A percentile compares a stretch with the other conserved stretches of the same genome.
These are phyloP conservation scores for Arctia plantaginis DNA, from an alignment of 2,888 invertebrate species.

Conservation along the genomic window DNA sequence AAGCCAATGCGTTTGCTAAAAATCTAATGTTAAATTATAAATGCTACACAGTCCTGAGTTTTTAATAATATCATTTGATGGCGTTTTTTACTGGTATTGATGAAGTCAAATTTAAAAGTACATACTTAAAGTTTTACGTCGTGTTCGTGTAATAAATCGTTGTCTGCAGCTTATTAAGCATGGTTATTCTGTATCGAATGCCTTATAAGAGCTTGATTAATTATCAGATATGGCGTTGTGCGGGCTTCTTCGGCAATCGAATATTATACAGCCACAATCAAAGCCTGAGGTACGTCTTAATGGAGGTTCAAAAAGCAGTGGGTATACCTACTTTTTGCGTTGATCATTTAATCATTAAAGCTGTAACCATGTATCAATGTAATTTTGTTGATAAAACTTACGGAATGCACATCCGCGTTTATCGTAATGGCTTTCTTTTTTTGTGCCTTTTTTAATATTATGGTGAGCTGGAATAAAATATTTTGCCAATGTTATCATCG, in stretches of 20 bases:
- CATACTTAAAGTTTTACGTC: constrained; percentile 37
- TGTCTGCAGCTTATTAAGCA: constrained; percentile 67
- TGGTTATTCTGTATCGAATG: constrained; percentile 61
- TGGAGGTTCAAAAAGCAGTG: constrained; percentile 53
- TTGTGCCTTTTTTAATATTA: background rate
- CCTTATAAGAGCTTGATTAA: constrained; percentile 76
- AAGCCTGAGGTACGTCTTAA: constrained; percentile 54
- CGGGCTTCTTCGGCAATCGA: constrained; percentile 66
- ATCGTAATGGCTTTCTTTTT: constrained; percentile 8
- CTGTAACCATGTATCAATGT: constrained; percentile 14
- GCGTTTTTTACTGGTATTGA: constrained; percentile 46
- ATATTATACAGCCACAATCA: constrained; percentile 60
- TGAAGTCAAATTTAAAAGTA: constrained; percentile 34
- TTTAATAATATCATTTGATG: constrained; percentile 36
- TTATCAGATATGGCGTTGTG: constrained; percentile 67
- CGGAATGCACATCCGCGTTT: constrained; percentile 23
- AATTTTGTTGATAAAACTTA: constrained; percentile 43
- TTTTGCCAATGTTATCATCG: background rate
- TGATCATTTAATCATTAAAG: constrained; percentile 46
- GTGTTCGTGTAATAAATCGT: constrained; percentile 64
- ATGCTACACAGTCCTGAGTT: constrained; percentile 27
- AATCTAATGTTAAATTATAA: constrained; percentile 39
- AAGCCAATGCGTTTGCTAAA: constrained; percentile 26
- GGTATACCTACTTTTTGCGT: constrained; percentile 56
- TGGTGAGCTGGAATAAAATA: background rate